Evolutionary conservation across 2,113 vertebrate species (phyloP).

Genomic region (Damaliscus lunatus): DNA sequence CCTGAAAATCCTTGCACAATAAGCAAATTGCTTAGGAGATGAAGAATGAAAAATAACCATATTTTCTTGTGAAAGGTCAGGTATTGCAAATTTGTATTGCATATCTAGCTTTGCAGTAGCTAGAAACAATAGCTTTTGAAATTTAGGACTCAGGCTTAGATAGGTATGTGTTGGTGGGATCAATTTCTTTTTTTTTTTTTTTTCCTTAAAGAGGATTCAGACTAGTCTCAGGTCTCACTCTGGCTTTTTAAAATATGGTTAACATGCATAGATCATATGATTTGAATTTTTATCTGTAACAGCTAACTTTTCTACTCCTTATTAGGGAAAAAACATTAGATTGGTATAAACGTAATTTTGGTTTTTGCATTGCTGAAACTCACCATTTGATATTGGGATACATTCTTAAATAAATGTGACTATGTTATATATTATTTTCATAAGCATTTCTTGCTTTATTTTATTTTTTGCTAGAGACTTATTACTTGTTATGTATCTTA

Average conservation of each 20-base stretch:
- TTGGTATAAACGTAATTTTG: neutral
- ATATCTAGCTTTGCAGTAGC: neutral
- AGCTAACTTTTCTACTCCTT: neutral
- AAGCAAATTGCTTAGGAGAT: neutral
- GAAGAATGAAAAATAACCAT: neutral
- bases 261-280: neutral
- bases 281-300: neutral
- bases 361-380: neutral
- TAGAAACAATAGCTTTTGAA: neutral
- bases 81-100: neutral
- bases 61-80: neutral
- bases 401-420: neutral
- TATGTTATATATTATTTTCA: neutral
- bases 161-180: neutral
- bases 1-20: neutral
- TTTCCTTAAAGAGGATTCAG: neutral
- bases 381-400: neutral
- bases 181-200: neutral
- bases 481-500: neutral
- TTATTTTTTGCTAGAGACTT: neutral
- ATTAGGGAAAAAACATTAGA: neutral
- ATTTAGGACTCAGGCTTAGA: neutral
- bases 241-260: neutral
- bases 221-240: neutral
- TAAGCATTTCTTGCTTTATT: neutral